Evolutionary conservation across 2,888 invertebrate genomes (phyloP).

Genomic region (Dinocampus coccinellae): DNA sequence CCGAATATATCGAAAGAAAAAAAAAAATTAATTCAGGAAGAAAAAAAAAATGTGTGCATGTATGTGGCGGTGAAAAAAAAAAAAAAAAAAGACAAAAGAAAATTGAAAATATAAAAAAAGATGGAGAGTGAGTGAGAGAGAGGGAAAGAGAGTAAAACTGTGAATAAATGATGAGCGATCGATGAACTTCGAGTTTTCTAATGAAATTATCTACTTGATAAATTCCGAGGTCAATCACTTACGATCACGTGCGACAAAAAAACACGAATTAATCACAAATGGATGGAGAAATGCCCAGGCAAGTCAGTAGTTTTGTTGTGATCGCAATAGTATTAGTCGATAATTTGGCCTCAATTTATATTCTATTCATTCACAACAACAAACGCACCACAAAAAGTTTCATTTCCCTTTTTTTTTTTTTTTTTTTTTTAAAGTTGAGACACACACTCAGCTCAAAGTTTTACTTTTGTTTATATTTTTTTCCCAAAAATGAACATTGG

Average conservation of each 20-base stretch:
- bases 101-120: too few species aligned
- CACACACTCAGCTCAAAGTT: neutral
- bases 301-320: neutral
- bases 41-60: too few species aligned
- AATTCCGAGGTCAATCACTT: constrained; percentile 29
- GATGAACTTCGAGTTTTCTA: constrained; percentile 19
- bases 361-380: too few species aligned
- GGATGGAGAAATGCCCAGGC: neutral
- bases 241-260: constrained; percentile 23
- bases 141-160: neutral
- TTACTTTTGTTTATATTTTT: too few species aligned
- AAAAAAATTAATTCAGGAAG: neutral
- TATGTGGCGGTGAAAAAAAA: neutral
- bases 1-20: neutral
- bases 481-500: too few species aligned
- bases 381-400: too few species aligned
- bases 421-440: neutral
- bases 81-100: too few species aligned
- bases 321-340: neutral
- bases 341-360: neutral
- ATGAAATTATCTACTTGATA: constrained; percentile 24
- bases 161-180: constrained; percentile 7
- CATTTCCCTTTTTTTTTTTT: too few species aligned
- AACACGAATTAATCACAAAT: constrained; percentile 15
- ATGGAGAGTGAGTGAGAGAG: neutral